Evolutionary conservation across 2,888 invertebrate genomes (phyloP), one percentile per base, ranked within the genome.

Genomic region (Odontomyia ornata): DNA sequence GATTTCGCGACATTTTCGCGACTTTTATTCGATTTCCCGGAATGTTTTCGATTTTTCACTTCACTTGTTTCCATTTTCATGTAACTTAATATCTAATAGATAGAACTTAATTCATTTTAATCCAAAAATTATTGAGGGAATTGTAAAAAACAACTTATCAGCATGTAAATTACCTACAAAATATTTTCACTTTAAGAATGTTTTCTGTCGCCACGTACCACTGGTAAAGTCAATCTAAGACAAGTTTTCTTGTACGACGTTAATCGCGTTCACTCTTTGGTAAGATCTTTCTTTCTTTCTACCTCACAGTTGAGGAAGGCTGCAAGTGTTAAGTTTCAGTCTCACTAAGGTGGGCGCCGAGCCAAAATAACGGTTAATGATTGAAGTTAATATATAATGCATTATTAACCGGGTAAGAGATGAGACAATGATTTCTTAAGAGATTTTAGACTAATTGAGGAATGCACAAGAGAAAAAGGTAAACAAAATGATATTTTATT

Each of bases 51-150:
- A 72, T 77, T 77, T 78, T 77, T 79, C 27, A 78, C 11, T 62
- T 79, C 79, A 71, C 27, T 75, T 11, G 67, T 11, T 23, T 60
- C 75, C 79, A 77, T 79, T 75, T 77, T 79, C 9, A 69, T n/a
- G 13, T 23, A 52, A 43, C 47, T 60, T 62, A 27, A 73, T 47
- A 28, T n/a, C 7, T 43, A 11, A 23, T n/a, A 18, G 25, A 23
- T 1, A 0, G 13, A n/a, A 25, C 27, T 21, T 75, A 62, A 75
- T 75, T 62, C 75, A 75, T 75, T 52, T 73, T 57, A 57, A n/a
- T 21, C 18, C 30, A 28, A 30, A 3, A 28, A 28, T 27, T 28
- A n/a, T n/a, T n/a, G n/a, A n/a, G n/a, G n/a, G 13, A 25, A 23
- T 69, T 60, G 25, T 13, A n/a, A 2, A 21, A n/a, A 57, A 23